Conservation (phyloP, 2,888 invertebrate species). For the Lapara coniferarum region DNA sequence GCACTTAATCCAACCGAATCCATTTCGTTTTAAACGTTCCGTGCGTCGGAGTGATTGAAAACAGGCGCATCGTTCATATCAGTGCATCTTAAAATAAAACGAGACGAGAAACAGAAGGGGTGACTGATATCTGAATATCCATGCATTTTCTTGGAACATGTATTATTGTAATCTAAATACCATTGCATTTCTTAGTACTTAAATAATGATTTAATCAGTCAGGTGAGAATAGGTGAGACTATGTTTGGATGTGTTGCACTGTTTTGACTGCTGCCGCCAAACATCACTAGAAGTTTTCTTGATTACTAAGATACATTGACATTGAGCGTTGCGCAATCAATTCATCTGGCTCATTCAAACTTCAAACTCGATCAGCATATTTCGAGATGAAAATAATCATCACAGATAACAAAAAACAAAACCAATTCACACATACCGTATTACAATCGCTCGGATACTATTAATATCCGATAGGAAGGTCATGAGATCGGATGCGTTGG, state of each 20-base stretch:
- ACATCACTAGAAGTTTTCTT: too few relatives aligned
- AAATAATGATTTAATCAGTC: background rate
- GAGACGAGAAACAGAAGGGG: slow-evolving; percentile 23
- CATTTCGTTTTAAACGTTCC: background rate
- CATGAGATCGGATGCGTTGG: slow-evolving; percentile 39
- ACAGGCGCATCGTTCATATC: slow-evolving; percentile 20
- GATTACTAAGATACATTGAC: too few relatives aligned
- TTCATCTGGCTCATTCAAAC: background rate
- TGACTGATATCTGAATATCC: slow-evolving; percentile 6
- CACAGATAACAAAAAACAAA: background rate
- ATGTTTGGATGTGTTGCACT: background rate
- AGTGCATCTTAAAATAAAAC: slow-evolving; percentile 24
- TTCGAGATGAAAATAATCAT: background rate
- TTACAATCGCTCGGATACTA: slow-evolving; percentile 22
- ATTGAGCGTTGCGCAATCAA: too few relatives aligned
- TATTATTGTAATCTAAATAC: background rate
- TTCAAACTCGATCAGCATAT: too few relatives aligned
- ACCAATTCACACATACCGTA: slow-evolving; percentile 13
- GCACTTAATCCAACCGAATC: slow-evolving; percentile 9
- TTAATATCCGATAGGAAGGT: slow-evolving; percentile 52
- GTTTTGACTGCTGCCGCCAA: too few relatives aligned
- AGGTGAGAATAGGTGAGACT: background rate
- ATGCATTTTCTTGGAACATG: background rate
- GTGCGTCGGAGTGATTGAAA: slow-evolving; percentile 16
- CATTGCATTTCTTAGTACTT: background rate